Percentiles rank a stretch among this genome's conserved stretches.
Conservation (phyloP, 2,113 vertebrate genomes). For the Pseudopodoces humilis region DNA sequence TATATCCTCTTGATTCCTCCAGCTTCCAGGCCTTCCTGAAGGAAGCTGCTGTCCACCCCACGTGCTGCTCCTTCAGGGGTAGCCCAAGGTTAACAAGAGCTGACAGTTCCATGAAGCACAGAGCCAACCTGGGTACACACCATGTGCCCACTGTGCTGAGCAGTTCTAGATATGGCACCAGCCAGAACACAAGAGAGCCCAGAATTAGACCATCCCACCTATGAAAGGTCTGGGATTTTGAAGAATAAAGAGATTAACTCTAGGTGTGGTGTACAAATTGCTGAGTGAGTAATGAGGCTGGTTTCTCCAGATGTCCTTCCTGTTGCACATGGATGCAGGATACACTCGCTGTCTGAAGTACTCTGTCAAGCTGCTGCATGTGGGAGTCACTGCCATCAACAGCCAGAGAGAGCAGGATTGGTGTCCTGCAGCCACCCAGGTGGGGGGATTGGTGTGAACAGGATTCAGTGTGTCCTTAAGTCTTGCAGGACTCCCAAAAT, state of each 20-base stretch:
- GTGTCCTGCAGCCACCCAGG: background rate
- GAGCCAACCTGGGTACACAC: background rate
- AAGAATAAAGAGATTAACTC: background rate
- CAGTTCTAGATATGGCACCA: background rate
- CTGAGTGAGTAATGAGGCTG: background rate
- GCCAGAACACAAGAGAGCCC: background rate
- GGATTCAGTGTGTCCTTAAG: background rate
- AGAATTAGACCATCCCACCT: background rate
- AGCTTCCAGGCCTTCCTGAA: background rate
- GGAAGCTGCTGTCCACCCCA: background rate
- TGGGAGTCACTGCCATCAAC: background rate
- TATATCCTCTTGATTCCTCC: background rate
- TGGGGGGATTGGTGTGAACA: background rate
- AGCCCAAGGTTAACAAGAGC: background rate
- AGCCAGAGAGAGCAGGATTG: background rate
- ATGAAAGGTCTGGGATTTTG: background rate
- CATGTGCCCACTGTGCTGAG: background rate
- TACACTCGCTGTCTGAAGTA: rapidly evolving
- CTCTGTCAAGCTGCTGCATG: background rate
- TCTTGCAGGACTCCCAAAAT: background rate
- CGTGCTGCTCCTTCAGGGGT: background rate
- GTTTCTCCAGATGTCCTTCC: background rate
- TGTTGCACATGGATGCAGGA: background rate
- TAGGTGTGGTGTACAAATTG: background rate
- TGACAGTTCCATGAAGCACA: background rate